Conservation (phyloP, 2,888 invertebrate species). For the Coremacera marginata region DNA sequence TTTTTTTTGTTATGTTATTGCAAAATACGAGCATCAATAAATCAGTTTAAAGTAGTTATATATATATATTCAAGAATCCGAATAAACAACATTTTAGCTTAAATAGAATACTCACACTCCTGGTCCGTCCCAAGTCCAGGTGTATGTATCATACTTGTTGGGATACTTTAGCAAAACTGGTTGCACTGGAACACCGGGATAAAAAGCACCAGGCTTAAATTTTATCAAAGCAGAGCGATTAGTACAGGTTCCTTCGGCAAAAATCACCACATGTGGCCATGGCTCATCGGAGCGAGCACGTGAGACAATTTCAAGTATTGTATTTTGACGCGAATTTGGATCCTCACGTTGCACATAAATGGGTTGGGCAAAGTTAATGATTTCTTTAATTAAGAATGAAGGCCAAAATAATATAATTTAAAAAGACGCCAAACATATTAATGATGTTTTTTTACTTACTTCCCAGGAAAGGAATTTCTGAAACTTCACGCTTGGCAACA, state of each 20-base stretch:
- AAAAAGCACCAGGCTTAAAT: slow-evolving; percentile 93
- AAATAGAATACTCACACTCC: slow-evolving; percentile 81
- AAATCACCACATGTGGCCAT: slow-evolving; percentile 94
- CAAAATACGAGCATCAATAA: too few species aligned
- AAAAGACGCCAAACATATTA: neutral
- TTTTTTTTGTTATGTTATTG: too few species aligned
- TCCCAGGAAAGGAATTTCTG: slow-evolving; percentile 88
- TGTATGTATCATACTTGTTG: slow-evolving; percentile 88
- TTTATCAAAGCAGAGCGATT: slow-evolving; percentile 92
- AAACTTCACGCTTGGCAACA: slow-evolving; percentile 89
- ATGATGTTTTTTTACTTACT: slow-evolving; percentile 74
- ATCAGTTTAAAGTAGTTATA: too few species aligned
- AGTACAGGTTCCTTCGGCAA: slow-evolving; percentile 97
- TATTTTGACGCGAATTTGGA: slow-evolving; percentile 90
- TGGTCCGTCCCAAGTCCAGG: slow-evolving; percentile 96
- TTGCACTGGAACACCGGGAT: slow-evolving; percentile 95
- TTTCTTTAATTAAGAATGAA: slow-evolving; percentile 72
- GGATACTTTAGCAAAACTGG: slow-evolving; percentile 93
- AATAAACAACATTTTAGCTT: neutral
- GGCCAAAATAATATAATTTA: slow-evolving; percentile 16
- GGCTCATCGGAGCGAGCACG: slow-evolving; percentile 85
- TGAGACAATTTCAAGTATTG: slow-evolving; percentile 88
- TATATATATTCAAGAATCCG: too few species aligned
- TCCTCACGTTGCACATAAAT: slow-evolving; percentile 95
- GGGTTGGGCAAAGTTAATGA: slow-evolving; percentile 94